Percentiles rank a stretch among this genome's conserved stretches.
Evolutionary conservation across 35 echinoderm and acorn worm species (phyloP).

Genomic region (Lytechinus pictus): DNA sequence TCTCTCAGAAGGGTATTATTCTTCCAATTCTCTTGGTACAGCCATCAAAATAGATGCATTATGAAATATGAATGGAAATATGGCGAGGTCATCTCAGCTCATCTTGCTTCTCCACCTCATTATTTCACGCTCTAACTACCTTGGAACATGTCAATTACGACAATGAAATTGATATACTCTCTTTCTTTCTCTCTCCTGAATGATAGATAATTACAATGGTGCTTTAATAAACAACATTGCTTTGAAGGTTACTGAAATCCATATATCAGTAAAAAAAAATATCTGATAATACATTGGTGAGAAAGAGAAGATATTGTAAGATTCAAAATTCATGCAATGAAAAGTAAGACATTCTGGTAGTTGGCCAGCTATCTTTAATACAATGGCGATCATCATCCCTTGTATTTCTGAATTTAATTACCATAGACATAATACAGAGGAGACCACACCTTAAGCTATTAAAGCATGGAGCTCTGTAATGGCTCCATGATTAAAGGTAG

Average conservation of each 20-base stretch:
- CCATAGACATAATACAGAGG: too few species aligned
- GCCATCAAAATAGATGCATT: too few species aligned
- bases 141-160: not conserved
- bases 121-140: not conserved
- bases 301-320: too few species aligned
- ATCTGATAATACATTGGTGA: too few species aligned
- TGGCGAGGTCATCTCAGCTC: not conserved
- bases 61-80: not conserved
- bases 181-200: not conserved
- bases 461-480: too few species aligned
- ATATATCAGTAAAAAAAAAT: not conserved
- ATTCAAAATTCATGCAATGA: too few species aligned
- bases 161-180: not conserved
- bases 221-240: not conserved
- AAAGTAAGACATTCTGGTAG: too few species aligned
- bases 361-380: too few species aligned
- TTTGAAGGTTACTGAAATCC: not conserved
- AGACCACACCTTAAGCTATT: too few species aligned
- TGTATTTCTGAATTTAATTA: too few species aligned
- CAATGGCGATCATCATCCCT: too few species aligned
- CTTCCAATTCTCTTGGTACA: not conserved
- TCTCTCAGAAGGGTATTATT: not conserved
- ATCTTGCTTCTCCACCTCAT: not conserved
- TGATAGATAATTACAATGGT: not conserved
- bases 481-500: too few species aligned